These are phyloP conservation scores for Biston stratarius DNA, from an alignment of 2,888 invertebrate genomes.

Conservation along the genomic window DNA sequence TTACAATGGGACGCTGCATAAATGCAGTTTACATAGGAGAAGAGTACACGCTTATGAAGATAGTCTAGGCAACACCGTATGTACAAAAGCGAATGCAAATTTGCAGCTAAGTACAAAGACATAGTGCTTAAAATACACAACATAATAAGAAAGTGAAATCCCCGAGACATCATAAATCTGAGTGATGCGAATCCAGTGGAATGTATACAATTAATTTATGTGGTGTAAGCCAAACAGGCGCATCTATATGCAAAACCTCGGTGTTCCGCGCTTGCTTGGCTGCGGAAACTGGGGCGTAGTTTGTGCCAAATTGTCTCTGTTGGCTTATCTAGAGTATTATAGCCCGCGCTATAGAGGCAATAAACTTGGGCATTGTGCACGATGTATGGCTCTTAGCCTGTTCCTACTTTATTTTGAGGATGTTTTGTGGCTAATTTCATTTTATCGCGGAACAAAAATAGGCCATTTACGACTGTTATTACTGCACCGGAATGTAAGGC, in stretches of 20 bases:
- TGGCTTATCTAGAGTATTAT: constrained; percentile 84
- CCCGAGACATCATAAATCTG: constrained; percentile 55
- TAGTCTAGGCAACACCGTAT: constrained; percentile 42
- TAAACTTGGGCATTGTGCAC: constrained; percentile 76
- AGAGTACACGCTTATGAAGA: constrained; percentile 38
- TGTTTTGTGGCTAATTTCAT: constrained; percentile 62
- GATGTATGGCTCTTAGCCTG: constrained; percentile 70
- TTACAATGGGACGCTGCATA: constrained; percentile 21
- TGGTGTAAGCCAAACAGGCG: constrained; percentile 81
- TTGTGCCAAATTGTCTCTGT: constrained; percentile 85
- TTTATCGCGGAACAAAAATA: constrained; percentile 46
- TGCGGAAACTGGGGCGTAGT: constrained; percentile 77
- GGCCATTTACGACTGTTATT: constrained; percentile 33
- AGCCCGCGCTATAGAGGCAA: constrained; percentile 73
- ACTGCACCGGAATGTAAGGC: constrained; percentile 9
- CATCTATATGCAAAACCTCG: constrained; percentile 84
- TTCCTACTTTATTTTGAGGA: constrained; percentile 64
- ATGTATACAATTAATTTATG: constrained; percentile 81
- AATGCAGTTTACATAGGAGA: constrained; percentile 21
- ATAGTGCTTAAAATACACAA: constrained; percentile 27
- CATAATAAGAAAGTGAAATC: constrained; percentile 54
- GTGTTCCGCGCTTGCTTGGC: constrained; percentile 77
- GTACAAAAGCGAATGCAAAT: constrained; percentile 9
- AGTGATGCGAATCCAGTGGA: constrained; percentile 72
- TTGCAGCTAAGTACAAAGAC: no score